Percentiles rank a stretch among this genome's conserved stretches.
These are phyloP conservation scores for Temnothorax longispinosus DNA, from an alignment of 1,140 invertebrate species.

Conservation along the genomic window DNA sequence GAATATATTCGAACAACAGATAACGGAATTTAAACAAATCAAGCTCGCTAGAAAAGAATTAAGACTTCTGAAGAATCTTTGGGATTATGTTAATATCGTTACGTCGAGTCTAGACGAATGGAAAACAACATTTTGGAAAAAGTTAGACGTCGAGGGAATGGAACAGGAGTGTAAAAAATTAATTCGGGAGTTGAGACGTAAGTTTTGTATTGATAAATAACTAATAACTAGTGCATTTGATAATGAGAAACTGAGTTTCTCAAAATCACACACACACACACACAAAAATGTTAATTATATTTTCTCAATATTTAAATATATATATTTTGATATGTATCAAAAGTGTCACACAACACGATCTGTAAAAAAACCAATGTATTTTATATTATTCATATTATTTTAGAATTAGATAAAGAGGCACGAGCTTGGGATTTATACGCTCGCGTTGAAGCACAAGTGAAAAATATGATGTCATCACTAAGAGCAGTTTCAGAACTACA, in stretches of 20 bases:
- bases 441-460: slow-evolving; percentile 90
- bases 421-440: slow-evolving; percentile 92
- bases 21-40: slow-evolving; percentile 93
- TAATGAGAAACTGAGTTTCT: not conserved
- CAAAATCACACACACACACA: not conserved
- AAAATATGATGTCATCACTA: slow-evolving; percentile 94
- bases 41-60: slow-evolving; percentile 92
- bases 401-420: slow-evolving; percentile 94
- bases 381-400: not conserved
- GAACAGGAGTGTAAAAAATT: slow-evolving; percentile 97
- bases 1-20: slow-evolving; percentile 93
- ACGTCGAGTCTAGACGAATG: slow-evolving; percentile 94
- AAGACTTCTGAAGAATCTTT: slow-evolving; percentile 92
- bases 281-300: not conserved
- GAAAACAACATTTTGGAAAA: slow-evolving; percentile 97
- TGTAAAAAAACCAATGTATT: not conserved
- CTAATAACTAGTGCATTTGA: not conserved
- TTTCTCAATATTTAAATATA: not conserved
- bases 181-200: slow-evolving; percentile 92
- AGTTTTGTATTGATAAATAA: slow-evolving; percentile 29
- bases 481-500: slow-evolving; percentile 96
- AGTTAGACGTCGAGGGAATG: slow-evolving; percentile 97
- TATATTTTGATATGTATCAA: not conserved
- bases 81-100: slow-evolving; percentile 96
- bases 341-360: not conserved